phyloP scores from a whole-genome alignment of 2,113 vertebrate genomes.

The Pachyramphus minor region DNA sequence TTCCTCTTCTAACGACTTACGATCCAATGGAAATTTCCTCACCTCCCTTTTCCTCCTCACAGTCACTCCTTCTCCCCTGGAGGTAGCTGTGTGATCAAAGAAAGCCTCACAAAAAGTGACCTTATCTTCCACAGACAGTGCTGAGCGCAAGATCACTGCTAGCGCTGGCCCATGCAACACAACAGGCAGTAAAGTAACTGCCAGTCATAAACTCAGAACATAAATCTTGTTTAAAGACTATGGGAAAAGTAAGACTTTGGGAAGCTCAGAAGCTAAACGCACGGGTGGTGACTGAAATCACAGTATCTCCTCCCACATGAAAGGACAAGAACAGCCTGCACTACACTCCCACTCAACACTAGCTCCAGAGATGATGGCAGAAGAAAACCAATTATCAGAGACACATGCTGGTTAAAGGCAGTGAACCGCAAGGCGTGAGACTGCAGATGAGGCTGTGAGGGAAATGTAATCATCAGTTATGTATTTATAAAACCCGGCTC shows the following conservation, averaged over 20 bases:
- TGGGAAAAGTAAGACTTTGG: neutral
- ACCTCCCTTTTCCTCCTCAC: neutral
- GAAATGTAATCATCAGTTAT: neutral
- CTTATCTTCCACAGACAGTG: neutral
- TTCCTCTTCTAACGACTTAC: neutral
- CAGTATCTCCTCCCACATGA: neutral
- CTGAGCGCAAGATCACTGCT: neutral
- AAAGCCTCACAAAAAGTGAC: neutral
- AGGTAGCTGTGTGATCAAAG: neutral
- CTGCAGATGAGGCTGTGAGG: neutral
- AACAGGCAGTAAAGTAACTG: neutral
- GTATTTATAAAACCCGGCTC: conserved; percentile 29
- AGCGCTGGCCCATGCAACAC: neutral
- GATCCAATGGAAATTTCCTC: neutral
- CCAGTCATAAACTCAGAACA: neutral
- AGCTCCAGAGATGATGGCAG: neutral
- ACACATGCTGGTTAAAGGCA: neutral
- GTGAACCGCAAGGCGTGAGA: neutral
- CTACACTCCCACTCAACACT: neutral
- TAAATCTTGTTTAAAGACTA: neutral
- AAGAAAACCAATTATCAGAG: conserved; percentile 47
- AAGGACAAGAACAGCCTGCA: neutral
- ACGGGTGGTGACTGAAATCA: neutral
- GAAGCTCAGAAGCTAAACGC: neutral
- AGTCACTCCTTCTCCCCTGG: neutral